Conservation (phyloP, 2,888 invertebrate genomes). For the Agrochola litura region DNA sequence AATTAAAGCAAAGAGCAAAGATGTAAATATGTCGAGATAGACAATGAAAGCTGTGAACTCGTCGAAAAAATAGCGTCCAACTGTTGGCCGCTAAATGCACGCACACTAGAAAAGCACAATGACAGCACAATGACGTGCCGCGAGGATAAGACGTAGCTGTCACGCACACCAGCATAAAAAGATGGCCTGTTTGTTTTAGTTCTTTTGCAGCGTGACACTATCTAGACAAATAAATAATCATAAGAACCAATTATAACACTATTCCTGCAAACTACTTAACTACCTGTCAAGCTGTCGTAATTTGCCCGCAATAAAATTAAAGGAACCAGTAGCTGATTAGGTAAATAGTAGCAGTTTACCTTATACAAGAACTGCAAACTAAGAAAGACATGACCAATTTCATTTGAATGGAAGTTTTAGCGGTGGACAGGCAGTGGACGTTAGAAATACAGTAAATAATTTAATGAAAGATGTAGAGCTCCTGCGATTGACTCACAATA, state of each 20-base stretch:
- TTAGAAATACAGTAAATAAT: constrained; percentile 54
- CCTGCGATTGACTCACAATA: constrained; percentile 54
- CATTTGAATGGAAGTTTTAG: constrained; percentile 55
- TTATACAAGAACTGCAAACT: constrained; percentile 41
- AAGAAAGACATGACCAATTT: constrained; percentile 55
- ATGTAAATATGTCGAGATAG: no score
- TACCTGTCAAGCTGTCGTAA: constrained; percentile 25
- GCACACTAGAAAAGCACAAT: no score
- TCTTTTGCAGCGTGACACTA: no score
- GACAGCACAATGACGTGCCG: no score
- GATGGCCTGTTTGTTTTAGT: no score
- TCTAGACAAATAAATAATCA: no score
- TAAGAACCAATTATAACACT: neutral
- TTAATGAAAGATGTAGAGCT: constrained; percentile 48
- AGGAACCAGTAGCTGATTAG: constrained; percentile 22
- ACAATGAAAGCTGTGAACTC: no score
- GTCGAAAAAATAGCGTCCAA: no score
- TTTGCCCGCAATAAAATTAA: constrained; percentile 45
- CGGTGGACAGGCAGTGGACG: constrained; percentile 36
- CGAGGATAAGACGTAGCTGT: no score
- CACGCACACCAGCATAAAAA: no score
- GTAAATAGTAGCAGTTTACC: constrained; percentile 39
- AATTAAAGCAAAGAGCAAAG: neutral
- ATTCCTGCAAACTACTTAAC: neutral
- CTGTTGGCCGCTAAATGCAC: no score